Percentiles rank a stretch among this genome's conserved stretches.
Conservation (phyloP, 2,888 invertebrate species). For the Pasiphila rectangulata region DNA sequence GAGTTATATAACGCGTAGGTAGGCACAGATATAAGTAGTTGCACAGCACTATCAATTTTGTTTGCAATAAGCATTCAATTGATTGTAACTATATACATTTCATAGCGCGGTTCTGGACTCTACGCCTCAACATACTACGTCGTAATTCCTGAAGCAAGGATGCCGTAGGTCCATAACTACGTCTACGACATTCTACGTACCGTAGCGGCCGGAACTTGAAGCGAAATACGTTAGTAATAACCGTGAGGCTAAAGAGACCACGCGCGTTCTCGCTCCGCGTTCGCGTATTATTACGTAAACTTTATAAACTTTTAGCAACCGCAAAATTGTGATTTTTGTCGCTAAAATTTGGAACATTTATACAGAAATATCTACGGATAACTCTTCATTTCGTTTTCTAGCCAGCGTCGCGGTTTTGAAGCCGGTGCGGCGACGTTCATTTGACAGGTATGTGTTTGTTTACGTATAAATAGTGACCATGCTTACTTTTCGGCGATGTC, state of each 20-base stretch:
- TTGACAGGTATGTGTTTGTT: conserved; percentile 61
- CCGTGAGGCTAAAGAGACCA: conserved; percentile 57
- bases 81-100: conserved; percentile 31
- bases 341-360: too few species aligned
- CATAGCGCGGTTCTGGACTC: conserved; percentile 14
- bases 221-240: conserved; percentile 61
- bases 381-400: conserved; percentile 63
- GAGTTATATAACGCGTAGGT: conserved; percentile 2
- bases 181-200: conserved; percentile 34
- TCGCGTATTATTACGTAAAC: conserved; percentile 69
- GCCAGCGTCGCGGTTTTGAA: conserved; percentile 51
- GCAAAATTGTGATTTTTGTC: too few species aligned
- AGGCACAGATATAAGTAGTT: conserved; percentile 5
- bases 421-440: conserved; percentile 46
- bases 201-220: conserved; percentile 47
- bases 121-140: conserved; percentile 33
- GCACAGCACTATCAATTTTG: conserved; percentile 39
- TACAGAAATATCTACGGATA: too few species aligned
- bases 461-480: conserved; percentile 28
- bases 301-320: conserved; percentile 62
- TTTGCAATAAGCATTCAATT: conserved; percentile 39
- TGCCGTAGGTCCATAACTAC: conserved; percentile 34
- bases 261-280: conserved; percentile 56
- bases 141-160: conserved; percentile 46
- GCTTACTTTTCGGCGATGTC: neutral